phyloP scores from a whole-genome alignment of 2,888 invertebrate genomes.

The Autographa gamma region DNA sequence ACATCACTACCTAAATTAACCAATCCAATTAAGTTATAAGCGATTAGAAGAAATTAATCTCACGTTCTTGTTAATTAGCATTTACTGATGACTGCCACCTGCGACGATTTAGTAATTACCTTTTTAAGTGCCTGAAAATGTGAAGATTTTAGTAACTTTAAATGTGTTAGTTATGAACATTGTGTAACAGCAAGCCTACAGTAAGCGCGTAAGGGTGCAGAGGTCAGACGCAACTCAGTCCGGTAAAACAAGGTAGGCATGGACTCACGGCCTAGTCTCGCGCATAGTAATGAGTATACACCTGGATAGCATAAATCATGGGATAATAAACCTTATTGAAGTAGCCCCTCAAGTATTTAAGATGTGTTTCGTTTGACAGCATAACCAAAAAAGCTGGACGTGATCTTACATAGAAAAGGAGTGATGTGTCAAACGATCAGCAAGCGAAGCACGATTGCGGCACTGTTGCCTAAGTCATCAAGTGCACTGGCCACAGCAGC shows the following conservation, averaged over 20 bases:
- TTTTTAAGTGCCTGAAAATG: not conserved
- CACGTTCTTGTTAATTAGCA: not conserved
- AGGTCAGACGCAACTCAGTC: slow-evolving; percentile 15
- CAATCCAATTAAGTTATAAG: not conserved
- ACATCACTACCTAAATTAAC: not conserved
- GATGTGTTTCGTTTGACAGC: not conserved
- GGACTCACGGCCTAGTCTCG: not conserved
- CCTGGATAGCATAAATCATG: not conserved
- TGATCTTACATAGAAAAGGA: not conserved
- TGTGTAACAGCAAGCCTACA: not conserved
- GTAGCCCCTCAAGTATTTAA: not conserved
- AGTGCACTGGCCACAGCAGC: not conserved
- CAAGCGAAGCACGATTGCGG: slow-evolving; percentile 1
- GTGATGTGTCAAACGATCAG: not conserved
- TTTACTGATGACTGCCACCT: not conserved
- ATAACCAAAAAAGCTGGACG: not conserved
- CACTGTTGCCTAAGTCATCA: slow-evolving; percentile 20
- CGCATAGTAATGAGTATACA: not conserved
- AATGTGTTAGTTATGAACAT: not conserved
- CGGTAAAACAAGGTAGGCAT: slow-evolving; percentile 9
- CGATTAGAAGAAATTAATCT: not conserved
- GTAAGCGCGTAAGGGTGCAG: slow-evolving; percentile 1
- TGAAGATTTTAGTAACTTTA: not conserved
- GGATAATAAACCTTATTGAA: not conserved
- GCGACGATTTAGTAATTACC: not conserved